Evolutionary conservation across 2,888 invertebrate species (phyloP).

Genomic region (Digitonthophagus gazella): DNA sequence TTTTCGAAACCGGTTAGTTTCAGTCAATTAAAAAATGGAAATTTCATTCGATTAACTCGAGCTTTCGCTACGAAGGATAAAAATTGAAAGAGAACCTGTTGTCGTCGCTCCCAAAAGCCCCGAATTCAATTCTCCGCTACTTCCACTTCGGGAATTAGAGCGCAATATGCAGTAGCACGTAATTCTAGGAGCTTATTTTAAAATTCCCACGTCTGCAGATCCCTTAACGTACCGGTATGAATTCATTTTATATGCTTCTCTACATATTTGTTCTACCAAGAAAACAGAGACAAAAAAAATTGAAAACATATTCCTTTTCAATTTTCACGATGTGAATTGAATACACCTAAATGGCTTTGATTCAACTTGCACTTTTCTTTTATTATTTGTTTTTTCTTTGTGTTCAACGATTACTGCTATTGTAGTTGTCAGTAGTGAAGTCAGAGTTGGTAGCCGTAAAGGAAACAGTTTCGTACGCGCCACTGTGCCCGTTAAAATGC

Average conservation of each 20-base stretch:
- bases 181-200: not conserved
- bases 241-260: not conserved
- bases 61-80: not conserved
- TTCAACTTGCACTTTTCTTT: no score
- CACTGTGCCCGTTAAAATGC: not conserved
- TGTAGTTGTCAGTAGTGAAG: not conserved
- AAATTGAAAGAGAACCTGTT: not conserved
- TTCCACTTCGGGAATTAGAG: not conserved
- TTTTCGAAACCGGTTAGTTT: not conserved
- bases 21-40: not conserved
- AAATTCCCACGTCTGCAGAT: not conserved
- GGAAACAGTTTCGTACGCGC: not conserved
- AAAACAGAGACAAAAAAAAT: no score
- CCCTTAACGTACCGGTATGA: not conserved
- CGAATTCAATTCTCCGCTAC: not conserved
- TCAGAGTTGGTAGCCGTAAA: not conserved
- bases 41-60: not conserved
- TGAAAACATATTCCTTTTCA: no score
- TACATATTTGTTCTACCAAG: not conserved
- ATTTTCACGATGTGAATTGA: no score
- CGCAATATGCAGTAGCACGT: not conserved
- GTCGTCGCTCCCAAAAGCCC: not conserved
- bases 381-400: no score
- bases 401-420: no score
- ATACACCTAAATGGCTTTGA: no score